A percentile compares a stretch with the other conserved stretches of the same genome.
Evolutionary conservation across 2,113 vertebrate genomes (phyloP).

Genomic region (Myocastor coypus): DNA sequence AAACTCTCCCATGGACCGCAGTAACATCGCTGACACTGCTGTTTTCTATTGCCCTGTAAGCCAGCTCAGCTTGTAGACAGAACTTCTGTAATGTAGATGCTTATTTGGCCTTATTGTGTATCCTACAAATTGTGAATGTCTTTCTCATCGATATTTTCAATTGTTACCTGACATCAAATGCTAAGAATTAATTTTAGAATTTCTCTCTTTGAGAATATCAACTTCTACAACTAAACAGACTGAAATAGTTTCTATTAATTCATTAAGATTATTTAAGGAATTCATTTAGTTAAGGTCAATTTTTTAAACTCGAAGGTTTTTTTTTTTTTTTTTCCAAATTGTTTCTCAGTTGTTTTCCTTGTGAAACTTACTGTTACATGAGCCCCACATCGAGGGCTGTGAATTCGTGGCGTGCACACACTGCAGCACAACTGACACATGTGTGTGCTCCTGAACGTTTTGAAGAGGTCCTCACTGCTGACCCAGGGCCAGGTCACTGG

Average conservation of each 20-base stretch:
- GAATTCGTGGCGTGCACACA: accelerated
- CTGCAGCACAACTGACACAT: accelerated
- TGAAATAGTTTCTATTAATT: not conserved
- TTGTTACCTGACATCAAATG: not conserved
- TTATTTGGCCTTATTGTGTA: not conserved
- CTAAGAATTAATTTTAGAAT: not conserved
- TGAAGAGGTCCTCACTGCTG: not conserved
- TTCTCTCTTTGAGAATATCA: slow-evolving; percentile 5
- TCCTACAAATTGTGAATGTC: not conserved
- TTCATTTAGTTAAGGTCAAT: not conserved
- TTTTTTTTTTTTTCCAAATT: not conserved
- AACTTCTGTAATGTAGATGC: not conserved
- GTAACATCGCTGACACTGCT: not conserved
- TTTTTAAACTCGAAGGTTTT: not conserved
- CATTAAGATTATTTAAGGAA: slow-evolving; percentile 4
- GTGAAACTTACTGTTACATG: not conserved
- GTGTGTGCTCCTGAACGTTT: not conserved
- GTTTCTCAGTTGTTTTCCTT: slow-evolving; percentile 30
- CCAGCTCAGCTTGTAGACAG: not conserved
- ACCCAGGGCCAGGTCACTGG: not conserved
- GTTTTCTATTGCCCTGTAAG: slow-evolving; percentile 41
- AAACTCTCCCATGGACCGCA: not conserved
- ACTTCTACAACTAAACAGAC: not conserved
- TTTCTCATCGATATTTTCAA: slow-evolving; percentile 5
- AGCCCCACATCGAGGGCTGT: not conserved